Percentiles rank a stretch among this genome's conserved stretches.
Evolutionary conservation across 1,140 invertebrate species (phyloP).

Genomic region (Caenorhabditis brenneri): DNA sequence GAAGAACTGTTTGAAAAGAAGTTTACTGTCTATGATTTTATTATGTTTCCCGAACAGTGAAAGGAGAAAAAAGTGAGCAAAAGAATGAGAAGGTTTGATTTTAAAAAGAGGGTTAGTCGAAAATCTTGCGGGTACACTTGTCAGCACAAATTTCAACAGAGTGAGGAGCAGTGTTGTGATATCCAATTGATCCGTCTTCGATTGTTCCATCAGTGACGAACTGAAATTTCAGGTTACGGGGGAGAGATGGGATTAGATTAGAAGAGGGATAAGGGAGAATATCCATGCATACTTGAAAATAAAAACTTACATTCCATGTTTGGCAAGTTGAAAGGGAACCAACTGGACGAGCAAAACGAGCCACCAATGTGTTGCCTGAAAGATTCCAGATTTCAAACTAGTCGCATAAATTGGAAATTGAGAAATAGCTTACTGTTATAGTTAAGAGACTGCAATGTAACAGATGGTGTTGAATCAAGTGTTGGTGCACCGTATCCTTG

Average conservation of each 20-base stretch:
- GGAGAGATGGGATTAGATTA: neutral
- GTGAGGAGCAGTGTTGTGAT: conserved; percentile 8
- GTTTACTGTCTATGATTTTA: neutral
- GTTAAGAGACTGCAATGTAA: conserved; percentile 29
- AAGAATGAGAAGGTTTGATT: neutral
- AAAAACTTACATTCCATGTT: conserved; percentile 48
- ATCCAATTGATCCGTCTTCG: conserved; percentile 47
- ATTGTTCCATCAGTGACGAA: conserved; percentile 43
- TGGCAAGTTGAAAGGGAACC: neutral
- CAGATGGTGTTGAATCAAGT: conserved; percentile 22
- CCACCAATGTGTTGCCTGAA: conserved; percentile 40
- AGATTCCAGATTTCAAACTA: neutral
- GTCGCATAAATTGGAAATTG: neutral
- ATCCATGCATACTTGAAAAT: neutral
- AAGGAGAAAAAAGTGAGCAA: neutral
- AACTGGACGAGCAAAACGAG: conserved; percentile 41
- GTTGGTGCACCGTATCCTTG: conserved; percentile 31
- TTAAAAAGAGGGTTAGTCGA: conserved; percentile 7
- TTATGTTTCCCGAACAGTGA: neutral
- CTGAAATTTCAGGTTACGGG: neutral
- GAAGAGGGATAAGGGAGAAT: neutral
- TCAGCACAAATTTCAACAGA: conserved; percentile 30
- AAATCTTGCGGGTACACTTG: conserved; percentile 34
- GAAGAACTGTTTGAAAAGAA: neutral
- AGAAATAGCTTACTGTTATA: conserved; percentile 25